These are phyloP conservation scores for Malaclemys terrapin DNA, from an alignment of 2,113 vertebrate species.

Conservation along the genomic window DNA sequence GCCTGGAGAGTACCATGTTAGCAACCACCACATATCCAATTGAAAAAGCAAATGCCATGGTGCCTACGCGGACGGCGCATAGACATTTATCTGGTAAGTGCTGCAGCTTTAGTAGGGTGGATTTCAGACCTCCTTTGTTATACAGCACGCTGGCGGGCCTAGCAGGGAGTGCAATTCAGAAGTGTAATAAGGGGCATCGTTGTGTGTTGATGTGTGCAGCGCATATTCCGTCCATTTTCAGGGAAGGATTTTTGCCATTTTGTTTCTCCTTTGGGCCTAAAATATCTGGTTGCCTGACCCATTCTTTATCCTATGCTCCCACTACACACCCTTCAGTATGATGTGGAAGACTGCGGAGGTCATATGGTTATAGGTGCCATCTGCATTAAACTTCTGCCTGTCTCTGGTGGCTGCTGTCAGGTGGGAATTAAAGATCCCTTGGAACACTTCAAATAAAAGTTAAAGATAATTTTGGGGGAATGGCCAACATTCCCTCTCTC, in stretches of 20 bases:
- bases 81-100: constrained; percentile 78
- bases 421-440: background rate
- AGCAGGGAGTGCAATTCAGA: background rate
- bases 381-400: background rate
- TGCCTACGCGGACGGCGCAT: constrained; percentile 75
- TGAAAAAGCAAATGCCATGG: constrained; percentile 81
- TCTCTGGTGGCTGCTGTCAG: background rate
- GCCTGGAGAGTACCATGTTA: constrained; percentile 71
- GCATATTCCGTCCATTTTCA: background rate
- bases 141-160: no score
- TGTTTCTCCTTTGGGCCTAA: background rate
- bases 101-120: background rate
- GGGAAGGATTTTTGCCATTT: background rate
- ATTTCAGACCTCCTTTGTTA: background rate
- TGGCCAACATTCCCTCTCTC: background rate
- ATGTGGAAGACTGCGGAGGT: background rate
- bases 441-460: background rate
- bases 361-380: background rate
- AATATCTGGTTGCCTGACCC: background rate
- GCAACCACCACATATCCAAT: constrained; percentile 80
- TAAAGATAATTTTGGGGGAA: background rate
- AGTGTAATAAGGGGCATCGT: background rate
- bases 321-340: background rate
- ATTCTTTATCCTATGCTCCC: background rate
- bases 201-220: background rate